These are phyloP conservation scores for Hirtodrosophila cameraria DNA, from an alignment of 2,888 invertebrate genomes.

Conservation along the genomic window DNA sequence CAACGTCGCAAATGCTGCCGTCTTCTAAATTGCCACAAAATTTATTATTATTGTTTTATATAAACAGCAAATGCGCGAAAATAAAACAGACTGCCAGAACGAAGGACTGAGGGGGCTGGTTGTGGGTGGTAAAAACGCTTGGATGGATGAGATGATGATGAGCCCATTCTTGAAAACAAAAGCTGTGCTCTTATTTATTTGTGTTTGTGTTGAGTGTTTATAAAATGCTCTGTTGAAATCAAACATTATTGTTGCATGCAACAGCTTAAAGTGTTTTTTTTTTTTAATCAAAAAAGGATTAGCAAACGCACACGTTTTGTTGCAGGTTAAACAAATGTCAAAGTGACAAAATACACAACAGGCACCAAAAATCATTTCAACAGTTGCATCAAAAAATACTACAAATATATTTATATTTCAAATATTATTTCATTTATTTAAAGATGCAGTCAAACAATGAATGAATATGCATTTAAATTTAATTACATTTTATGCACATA, in stretches of 20 bases:
- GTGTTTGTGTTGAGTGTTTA: constrained; percentile 24
- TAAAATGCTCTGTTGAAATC: constrained; percentile 16
- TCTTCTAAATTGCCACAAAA: constrained; percentile 66
- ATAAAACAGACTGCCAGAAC: constrained; percentile 45
- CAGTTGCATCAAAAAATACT: too few species aligned
- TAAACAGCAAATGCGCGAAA: constrained; percentile 72
- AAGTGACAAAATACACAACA: not conserved
- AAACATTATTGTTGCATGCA: constrained; percentile 19
- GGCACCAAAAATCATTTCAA: not conserved
- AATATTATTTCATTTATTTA: not conserved
- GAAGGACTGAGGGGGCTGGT: not conserved
- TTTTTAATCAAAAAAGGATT: too few species aligned
- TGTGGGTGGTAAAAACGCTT: too few species aligned
- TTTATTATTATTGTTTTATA: constrained; percentile 76
- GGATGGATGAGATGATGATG: constrained; percentile 7
- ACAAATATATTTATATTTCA: not conserved
- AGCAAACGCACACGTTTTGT: too few species aligned
- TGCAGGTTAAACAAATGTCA: too few species aligned
- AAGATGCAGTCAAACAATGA: not conserved
- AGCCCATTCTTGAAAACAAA: constrained; percentile 14
- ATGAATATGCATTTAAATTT: not conserved
- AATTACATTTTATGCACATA: too few species aligned
- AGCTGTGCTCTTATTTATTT: constrained; percentile 33
- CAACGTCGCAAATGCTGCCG: constrained; percentile 10
- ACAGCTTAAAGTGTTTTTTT: constrained; percentile 10